Percentiles rank a stretch among this genome's conserved stretches.
Evolutionary conservation across 2,797 vertebrate species (phyloP).

Genomic region (Phylloscopus collybita): DNA sequence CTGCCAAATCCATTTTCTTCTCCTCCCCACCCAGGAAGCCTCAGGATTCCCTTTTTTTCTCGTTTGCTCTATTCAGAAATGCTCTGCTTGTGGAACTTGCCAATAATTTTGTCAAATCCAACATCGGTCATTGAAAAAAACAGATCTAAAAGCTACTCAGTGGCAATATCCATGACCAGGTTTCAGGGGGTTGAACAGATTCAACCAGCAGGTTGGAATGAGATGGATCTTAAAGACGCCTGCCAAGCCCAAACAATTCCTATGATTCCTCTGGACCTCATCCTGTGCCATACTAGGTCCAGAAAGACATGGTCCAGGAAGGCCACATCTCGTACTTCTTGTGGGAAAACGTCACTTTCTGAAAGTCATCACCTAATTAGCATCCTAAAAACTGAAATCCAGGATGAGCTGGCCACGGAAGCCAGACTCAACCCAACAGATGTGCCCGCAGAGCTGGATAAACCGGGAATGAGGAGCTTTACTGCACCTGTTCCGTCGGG

Average conservation of each 20-base stretch:
- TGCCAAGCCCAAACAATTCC: neutral
- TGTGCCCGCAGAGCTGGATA: neutral
- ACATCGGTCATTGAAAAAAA: fast-evolving
- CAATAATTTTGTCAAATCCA: neutral
- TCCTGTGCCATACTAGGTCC: no score
- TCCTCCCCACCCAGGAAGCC: neutral
- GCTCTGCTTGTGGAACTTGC: neutral
- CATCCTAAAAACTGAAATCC: neutral
- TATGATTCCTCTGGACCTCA: neutral
- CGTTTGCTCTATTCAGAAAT: neutral
- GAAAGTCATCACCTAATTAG: conserved; percentile 46
- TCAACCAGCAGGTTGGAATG: neutral
- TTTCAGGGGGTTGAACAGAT: neutral
- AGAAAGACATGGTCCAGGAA: neutral
- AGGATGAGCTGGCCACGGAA: neutral
- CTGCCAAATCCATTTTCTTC: neutral
- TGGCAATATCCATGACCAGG: neutral
- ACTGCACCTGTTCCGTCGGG: conserved; percentile 49
- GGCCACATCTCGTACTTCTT: neutral
- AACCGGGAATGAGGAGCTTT: conserved; percentile 35
- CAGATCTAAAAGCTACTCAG: neutral
- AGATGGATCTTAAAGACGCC: neutral
- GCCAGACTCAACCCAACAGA: conserved; percentile 17
- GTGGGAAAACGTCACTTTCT: neutral
- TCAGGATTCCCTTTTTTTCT: neutral